Evolutionary conservation across 2,888 invertebrate genomes (phyloP), one percentile per base, ranked within the genome.

Genomic region (Sylvicola cinctus): DNA sequence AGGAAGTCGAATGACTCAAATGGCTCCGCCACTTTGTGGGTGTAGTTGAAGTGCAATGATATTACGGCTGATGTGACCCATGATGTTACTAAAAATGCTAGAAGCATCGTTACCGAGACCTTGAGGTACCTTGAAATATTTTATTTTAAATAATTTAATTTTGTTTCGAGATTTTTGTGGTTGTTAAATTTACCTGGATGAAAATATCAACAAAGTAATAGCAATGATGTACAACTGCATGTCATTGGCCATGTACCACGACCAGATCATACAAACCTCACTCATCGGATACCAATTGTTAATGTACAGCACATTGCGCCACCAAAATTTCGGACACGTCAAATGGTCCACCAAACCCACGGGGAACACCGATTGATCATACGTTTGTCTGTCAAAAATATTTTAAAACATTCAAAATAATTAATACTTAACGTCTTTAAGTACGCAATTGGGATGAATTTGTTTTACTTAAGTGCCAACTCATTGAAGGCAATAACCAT

Each of bases 241-340:
- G 47, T 79, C 79, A 45, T 78, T 79, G 7, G 79, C 74, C 64
- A 80, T 71, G 45, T 80, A 80, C 79, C 79, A 80, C 31, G 75
- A 74, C 79, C 79, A 80, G 37, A 75, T 63, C 75, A 80, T 76
- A 51, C 79, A 80, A 63, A 77, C 75, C 48, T 80, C 78, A 16
- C 63, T 61, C 49, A 74, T 70, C 1, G 77, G 74, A 50, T 66
- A 83, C 49, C 79, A 66, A 47, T 80, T 83, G 54, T 83, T 81
- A 46, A 83, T 74, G 50, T 80, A 83, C 12, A 83, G 60, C n/a
- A 75, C 63, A 48, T 84, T 83, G 38, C 81, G 63, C 83, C 83
- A 84, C 83, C 83, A 84, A 51, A 65, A 79, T 41, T 66, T 63
- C 34, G 69, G 69, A 49, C 83, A 83, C n/a, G 71, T 78, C 32